A percentile compares a stretch with the other conserved stretches of the same genome.
Evolutionary conservation across 2,113 vertebrate genomes (phyloP).

Genomic region (Elephas maximus): DNA sequence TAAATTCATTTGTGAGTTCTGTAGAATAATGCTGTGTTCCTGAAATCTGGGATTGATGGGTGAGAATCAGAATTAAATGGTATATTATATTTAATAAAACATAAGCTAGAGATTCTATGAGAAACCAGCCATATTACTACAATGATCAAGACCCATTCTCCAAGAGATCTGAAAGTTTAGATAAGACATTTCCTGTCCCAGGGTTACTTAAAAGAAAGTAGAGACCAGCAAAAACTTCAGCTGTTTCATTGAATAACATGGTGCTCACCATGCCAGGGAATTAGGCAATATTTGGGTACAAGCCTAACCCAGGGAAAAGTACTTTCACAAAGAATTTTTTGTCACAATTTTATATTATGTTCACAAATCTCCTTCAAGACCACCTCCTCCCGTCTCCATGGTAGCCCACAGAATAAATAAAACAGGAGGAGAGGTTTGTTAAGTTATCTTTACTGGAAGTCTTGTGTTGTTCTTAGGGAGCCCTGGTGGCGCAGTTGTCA

Average conservation of each 20-base stretch:
- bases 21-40: neutral
- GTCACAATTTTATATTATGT: neutral
- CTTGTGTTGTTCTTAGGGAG: neutral
- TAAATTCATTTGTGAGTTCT: neutral
- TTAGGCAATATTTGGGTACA: neutral
- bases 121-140: neutral
- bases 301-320: neutral
- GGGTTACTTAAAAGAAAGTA: neutral
- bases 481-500: too few relatives aligned
- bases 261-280: neutral
- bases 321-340: neutral
- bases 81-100: neutral
- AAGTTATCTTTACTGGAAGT: neutral
- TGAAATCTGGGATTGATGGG: neutral
- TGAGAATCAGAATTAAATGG: constrained; percentile 10
- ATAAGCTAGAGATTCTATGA: neutral
- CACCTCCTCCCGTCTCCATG: neutral
- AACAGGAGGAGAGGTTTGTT: neutral
- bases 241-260: neutral
- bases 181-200: neutral
- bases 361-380: neutral
- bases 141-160: neutral
- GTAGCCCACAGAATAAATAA: neutral
- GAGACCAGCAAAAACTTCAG: neutral
- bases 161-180: neutral